Evolutionary conservation across 1,140 invertebrate species (phyloP), one percentile per base, ranked within the genome.

Genomic region (Dufourea novaeangliae): DNA sequence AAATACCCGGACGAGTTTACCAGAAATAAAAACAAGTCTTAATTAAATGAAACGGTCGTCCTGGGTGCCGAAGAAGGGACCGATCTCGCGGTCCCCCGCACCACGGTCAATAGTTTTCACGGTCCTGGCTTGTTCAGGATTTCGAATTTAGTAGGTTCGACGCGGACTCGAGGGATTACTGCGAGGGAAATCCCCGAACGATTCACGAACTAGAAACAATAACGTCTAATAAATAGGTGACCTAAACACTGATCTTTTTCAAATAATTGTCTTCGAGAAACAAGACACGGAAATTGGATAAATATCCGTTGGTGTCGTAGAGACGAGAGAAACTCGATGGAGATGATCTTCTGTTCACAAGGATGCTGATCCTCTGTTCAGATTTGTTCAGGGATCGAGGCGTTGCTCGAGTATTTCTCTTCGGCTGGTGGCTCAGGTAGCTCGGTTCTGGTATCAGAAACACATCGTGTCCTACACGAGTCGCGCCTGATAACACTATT

Each of bases 401-500:
- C 37, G 59, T 25, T 44, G 62, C 50, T 86, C 79, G 66, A 88
- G 72, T 27, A 82, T 74, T 57, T 87, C 80, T 66, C 84, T 85
- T 50, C 44, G 39, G 52, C 25, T 17, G 37, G 69, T 62, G 70
- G 71, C 64, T 85, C 86, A 88, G 87, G 86, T 88, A 88, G 86
- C 85, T 78, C 63, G 70, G 50, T 54, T 67, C 73, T 80, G 74
- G 88, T 90, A 90, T 90, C 89, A 88, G 85, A 89, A 90, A 90
- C 89, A 90, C 88, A 90, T 90, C 89, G 88, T 90, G 89, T 90
- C 87, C 77, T 86, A 90, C 89, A 90, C 83, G 89, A 75, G 67
- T 76, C 83, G 84, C 72, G 80, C 80, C 87, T 89, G 89, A 90
- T 90, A 90, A 90, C 87, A 89, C 87, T 87, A 88, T 90, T 89